Conservation (phyloP, 2,113 vertebrate genomes). For the Electrona antarctica region DNA sequence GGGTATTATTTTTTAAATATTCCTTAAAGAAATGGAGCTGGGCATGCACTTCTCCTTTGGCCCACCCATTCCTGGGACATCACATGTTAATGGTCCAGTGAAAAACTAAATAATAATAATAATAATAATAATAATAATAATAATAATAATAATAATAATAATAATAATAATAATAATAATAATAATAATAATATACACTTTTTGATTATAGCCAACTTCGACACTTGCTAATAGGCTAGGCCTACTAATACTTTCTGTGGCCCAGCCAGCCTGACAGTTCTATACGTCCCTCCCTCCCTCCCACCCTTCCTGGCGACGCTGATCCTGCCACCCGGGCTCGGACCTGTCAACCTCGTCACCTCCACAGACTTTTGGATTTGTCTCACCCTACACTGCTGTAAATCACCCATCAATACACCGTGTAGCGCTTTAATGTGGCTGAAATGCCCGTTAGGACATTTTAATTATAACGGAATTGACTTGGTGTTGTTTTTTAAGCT, state of each 20-base stretch:
- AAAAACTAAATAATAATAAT: too few relatives aligned
- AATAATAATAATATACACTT: background rate
- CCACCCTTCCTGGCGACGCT: constrained; percentile 62
- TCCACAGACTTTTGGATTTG: constrained; percentile 50
- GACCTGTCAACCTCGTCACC: constrained; percentile 58
- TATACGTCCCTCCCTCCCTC: constrained; percentile 3
- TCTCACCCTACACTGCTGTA: constrained; percentile 41
- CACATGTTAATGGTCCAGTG: too few relatives aligned
- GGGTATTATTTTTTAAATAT: too few relatives aligned
- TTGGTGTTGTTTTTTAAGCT: background rate
- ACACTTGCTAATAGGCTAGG: constrained; percentile 34
- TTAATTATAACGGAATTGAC: constrained; percentile 9
- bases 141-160: too few relatives aligned
- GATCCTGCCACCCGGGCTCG: constrained; percentile 57
- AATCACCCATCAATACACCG: constrained; percentile 29
- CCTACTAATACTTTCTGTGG: background rate
- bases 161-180: too few relatives aligned
- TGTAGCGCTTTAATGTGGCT: constrained; percentile 32
- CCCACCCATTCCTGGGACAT: too few relatives aligned
- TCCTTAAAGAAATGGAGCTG: too few relatives aligned
- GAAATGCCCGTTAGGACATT: constrained; percentile 20
- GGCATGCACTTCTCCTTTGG: too few relatives aligned
- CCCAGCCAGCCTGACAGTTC: background rate
- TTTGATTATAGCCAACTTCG: constrained; percentile 10
- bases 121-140: too few relatives aligned